Conservation (phyloP, 2,113 vertebrate genomes). For the Rhinolophus ferrumequinum region DNA sequence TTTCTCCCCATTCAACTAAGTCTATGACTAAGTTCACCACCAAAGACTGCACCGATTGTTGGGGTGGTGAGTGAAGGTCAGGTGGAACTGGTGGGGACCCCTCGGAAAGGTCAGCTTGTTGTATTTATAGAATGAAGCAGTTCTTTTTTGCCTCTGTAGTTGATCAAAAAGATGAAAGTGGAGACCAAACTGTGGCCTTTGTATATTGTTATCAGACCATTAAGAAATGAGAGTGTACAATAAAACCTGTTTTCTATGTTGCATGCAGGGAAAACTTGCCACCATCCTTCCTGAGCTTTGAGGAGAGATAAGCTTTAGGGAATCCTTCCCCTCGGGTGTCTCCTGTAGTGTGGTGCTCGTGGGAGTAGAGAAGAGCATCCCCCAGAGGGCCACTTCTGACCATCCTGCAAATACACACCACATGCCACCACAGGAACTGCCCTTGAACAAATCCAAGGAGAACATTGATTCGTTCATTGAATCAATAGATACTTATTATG, state of each 20-base stretch:
- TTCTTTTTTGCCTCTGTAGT: background rate
- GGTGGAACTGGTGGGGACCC: background rate
- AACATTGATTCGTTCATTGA: background rate
- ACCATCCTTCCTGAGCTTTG: fast-evolving
- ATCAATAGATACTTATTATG: background rate
- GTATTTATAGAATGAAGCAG: background rate
- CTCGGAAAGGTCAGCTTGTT: background rate
- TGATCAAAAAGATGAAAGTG: background rate
- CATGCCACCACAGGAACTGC: no score
- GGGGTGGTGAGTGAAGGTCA: background rate
- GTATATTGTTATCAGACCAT: background rate
- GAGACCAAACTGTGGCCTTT: background rate
- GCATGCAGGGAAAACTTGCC: background rate
- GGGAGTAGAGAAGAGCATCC: background rate
- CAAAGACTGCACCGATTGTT: background rate
- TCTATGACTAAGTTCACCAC: background rate
- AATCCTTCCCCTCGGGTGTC: no score
- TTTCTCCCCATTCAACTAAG: background rate
- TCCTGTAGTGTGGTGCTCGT: background rate
- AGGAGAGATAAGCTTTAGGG: background rate
- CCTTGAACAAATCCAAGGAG: background rate
- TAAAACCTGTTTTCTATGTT: background rate
- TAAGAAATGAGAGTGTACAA: background rate
- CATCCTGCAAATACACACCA: background rate
- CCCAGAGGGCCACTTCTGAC: background rate